Evolutionary conservation across 2,888 invertebrate genomes (phyloP), one percentile per base, ranked within the genome.

Genomic region (Conus canariensis): DNA sequence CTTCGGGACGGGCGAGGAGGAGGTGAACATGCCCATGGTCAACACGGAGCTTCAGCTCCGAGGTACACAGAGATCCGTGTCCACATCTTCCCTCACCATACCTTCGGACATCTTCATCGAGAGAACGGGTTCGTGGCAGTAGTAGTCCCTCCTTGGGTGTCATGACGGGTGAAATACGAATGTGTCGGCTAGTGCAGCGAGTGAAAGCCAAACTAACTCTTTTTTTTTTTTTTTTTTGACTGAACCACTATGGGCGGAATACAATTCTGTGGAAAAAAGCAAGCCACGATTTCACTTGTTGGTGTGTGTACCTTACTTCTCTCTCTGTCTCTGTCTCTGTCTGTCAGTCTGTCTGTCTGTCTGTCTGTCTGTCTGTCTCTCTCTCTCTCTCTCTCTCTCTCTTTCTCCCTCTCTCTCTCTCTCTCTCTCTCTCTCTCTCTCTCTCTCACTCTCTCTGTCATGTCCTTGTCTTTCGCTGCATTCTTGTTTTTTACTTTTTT

Each of bases 11-110:
- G 85, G 89, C 19, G 45, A 87, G 2, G 19, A 60, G 5, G 58
- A 64, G 25, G 59, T 90, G 45, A 89, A 90, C 87, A 25, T 89
- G 67, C 90, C 90, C 56, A 82, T 90, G 86, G 87, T 89, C 14
- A 90, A 67, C 70, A 30, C 87, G 77, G 86, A 67, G 64, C 7
- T 86, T 2, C 30, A 67, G 14, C 8, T n/a, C 70, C n/a, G n/a
- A 74, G 85, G 58, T 22, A 45, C 6, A 16, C 16, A 30, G 30
- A 25, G 7, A 7, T 45, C 67, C 6, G 16, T 86, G 10, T 0
- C 30, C 45, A 59, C 64, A 16, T 8, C 64, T 9, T 5, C 14
- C 25, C 86, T 86, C 30, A 9, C 86, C 86, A 22, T 7, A 25
- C 86, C 86, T 25, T 67, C 19, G 0, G 86, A 86, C 67, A 45